Evolutionary conservation across 2,113 vertebrate genomes (phyloP), one percentile per base, ranked within the genome.

Genomic region (Gorsachius goisagi): DNA sequence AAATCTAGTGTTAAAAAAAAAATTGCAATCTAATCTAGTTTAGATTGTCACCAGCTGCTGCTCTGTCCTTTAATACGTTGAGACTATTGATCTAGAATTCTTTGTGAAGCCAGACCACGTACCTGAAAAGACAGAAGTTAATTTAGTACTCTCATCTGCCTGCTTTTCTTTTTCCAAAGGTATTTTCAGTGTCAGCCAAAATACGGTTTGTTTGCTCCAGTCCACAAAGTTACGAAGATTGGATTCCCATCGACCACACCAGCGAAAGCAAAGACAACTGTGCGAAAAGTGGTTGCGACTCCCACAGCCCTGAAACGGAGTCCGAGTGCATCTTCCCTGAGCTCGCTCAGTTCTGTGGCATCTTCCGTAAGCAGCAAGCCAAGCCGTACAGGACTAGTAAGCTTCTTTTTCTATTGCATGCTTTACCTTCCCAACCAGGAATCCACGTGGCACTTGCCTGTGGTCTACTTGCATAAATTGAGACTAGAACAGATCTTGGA

Each of bases 151-250:
- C 47, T 80, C 16, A 39, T 35, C 5, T 56, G 4, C 35, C n/a
- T 32, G 13, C 78, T 95, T 67, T 90, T 56, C 77, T 71, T 66
- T 67, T 71, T 71, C 2, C 24, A 56, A 78, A 99, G 99, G 97
- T 99, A 99, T 97, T 99, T 99, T 97, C 99, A 99, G 94, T 99
- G 99, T 93, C 99, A 99, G 88, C 98, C 99, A 91, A 99, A 99
- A 94, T 99, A 99, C 9, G 99, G 99, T 58, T 97, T 99, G n/a
- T 99, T 99, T 89, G 99, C 99, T 69, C 99, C 99, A 2, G 99
- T 99, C 60, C 99, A 99, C 97, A 99, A 99, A 97, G 99, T 99
- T 62, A 99, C 99, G 15, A 99, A 98, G 82, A 99, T 99, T 12
- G 99, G 99, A 60, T 99, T 99, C 96, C 99, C 99, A 0, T 99